Evolutionary conservation across 1,140 invertebrate genomes (phyloP), one percentile per base, ranked within the genome.

Genomic region (Hormaphis cornu): DNA sequence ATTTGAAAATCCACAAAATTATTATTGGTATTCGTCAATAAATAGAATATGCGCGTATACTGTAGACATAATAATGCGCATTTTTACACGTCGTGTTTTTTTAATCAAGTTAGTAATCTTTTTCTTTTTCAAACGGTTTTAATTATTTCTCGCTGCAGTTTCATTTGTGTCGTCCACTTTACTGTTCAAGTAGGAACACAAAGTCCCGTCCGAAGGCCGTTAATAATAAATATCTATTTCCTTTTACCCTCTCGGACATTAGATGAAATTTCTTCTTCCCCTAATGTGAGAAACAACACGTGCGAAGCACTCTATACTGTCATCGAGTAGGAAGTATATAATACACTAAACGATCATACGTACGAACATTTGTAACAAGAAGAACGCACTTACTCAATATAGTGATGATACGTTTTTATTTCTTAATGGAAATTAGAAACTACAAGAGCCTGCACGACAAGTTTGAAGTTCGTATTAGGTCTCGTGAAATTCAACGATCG

Each of bases 171-270:
- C n/a, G 16, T 16, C 58, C 18, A 61, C 33, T 6, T 37, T 14
- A 40, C 20, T n/a, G n/a, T n/a, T n/a, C n/a, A n/a, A n/a, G n/a
- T n/a, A n/a, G n/a, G 30, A 16, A 26, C 40, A 40, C 16, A 58
- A 58, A 58, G 54, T 16, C 33, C 54, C 33, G 22, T 24, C 20
- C 33, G 37, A 56, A 56, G 18, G 53, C 53, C 28, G 59, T 63
- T 63, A 63, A 48, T 63, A 63, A 63, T 63, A 63, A 63, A 63
- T 63, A 63, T 63, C 24, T 20, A 24, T 46, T n/a, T 10, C 37
- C 12, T 18, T 33, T 26, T 22, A 30, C 14, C 8, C 14, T 12
- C 33, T 22, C 33, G 9, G 33, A 37, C 53, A 56, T 56, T 37
- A 56, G 53, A 37, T 56, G 53, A 56, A 56, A 56, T 35, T 44